Evolutionary conservation across 2,797 vertebrate species (phyloP).

Genomic region (Erethizon dorsatum): DNA sequence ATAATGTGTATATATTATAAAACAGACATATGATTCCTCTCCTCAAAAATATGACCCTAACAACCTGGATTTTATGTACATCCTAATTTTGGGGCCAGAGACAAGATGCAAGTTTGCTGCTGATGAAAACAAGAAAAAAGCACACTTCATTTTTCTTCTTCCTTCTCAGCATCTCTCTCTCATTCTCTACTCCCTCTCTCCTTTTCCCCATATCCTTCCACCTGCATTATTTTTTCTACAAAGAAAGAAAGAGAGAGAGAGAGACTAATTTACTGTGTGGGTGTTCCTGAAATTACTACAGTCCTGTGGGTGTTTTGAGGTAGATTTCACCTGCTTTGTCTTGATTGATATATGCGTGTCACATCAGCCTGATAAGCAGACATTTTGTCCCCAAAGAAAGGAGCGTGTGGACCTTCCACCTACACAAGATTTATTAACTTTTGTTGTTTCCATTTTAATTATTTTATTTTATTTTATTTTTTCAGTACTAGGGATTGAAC

Average conservation of each 20-base stretch:
- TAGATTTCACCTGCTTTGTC: conserved; percentile 41
- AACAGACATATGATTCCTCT: background rate
- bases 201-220: background rate
- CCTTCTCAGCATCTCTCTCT: background rate
- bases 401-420: background rate
- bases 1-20: background rate
- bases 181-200: background rate
- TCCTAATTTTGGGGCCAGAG: background rate
- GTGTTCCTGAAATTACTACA: conserved; percentile 8
- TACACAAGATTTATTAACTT: background rate
- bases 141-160: conserved; percentile 19
- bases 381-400: background rate
- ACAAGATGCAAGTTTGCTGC: background rate
- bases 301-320: background rate
- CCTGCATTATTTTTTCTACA: background rate
- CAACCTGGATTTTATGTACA: background rate
- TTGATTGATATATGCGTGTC: conserved; percentile 36
- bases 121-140: background rate
- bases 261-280: background rate
- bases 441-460: background rate
- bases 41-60: background rate
- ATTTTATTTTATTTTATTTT: background rate
- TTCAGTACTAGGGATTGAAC: background rate
- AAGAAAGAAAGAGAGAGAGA: background rate
- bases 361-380: background rate